A percentile compares a stretch with the other conserved stretches of the same genome.
phyloP scores from a whole-genome alignment of 2,888 invertebrate species.

The Notodromas monacha region DNA sequence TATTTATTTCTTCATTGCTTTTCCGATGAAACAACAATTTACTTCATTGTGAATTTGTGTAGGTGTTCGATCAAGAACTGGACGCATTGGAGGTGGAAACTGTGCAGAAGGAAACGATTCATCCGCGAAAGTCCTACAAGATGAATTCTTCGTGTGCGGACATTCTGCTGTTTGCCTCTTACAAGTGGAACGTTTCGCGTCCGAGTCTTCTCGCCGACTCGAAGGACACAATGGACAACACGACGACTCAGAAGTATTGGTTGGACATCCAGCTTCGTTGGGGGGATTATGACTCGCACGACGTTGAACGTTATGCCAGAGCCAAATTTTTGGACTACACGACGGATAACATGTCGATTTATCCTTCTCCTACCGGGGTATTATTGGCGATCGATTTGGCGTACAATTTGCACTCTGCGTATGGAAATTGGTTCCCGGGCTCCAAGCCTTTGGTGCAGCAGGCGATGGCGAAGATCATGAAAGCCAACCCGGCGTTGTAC shows the following conservation, averaged over 20 bases:
- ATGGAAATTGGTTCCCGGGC: conserved; percentile 99
- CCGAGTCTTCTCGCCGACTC: conserved; percentile 87
- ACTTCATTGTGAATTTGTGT: no score
- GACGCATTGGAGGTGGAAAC: conserved; percentile 98
- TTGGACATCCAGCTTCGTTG: conserved; percentile 90
- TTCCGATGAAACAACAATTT: no score
- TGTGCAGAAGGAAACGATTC: conserved; percentile 97
- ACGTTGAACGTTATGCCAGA: conserved; percentile 77
- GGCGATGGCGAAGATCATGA: conserved; percentile 99
- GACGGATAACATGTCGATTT: conserved; percentile 98
- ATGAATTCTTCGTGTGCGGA: conserved; percentile 99
- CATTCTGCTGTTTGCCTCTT: conserved; percentile 87
- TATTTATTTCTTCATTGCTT: no score
- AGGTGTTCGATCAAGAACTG: conserved; percentile 84
- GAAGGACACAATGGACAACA: conserved; percentile 96
- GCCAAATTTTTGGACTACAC: conserved; percentile 98
- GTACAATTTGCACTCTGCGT: conserved; percentile 89
- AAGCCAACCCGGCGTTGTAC: conserved; percentile 93
- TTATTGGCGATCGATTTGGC: conserved; percentile 89
- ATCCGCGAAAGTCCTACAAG: conserved; percentile 96
- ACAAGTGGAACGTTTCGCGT: conserved; percentile 92
- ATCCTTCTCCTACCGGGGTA: conserved; percentile 91
- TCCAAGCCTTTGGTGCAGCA: conserved; percentile 93
- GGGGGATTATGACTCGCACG: conserved; percentile 99
- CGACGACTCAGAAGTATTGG: conserved; percentile 98